These are phyloP conservation scores for Ictalurus punctatus DNA, from an alignment of 2,113 vertebrate species.

Conservation along the genomic window DNA sequence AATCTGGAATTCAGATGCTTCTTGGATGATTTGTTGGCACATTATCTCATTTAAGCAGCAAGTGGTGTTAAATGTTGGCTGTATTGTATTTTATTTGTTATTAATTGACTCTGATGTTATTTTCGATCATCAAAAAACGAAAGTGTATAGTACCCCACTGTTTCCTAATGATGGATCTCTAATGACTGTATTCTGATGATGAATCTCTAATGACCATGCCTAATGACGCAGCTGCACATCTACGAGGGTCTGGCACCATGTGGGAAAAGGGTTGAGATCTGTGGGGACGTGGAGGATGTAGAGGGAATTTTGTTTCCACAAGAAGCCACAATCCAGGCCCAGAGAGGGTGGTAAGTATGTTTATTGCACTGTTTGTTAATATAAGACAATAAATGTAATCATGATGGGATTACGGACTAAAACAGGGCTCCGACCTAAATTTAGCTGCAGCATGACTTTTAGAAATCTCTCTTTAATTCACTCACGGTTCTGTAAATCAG, in stretches of 20 bases:
- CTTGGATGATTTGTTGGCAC: neutral
- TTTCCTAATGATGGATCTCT: constrained; percentile 33
- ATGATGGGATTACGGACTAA: neutral
- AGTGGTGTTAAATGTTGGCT: neutral
- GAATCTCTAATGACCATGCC: constrained; percentile 11
- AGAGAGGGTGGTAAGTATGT: constrained; percentile 58
- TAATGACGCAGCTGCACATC: constrained; percentile 54
- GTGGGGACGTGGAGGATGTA: constrained; percentile 44
- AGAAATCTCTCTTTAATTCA: neutral
- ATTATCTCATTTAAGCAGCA: neutral
- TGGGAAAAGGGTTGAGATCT: constrained; percentile 43
- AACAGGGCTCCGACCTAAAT: neutral
- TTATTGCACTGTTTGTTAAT: constrained; percentile 12
- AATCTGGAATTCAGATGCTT: neutral
- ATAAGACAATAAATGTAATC: constrained; percentile 11
- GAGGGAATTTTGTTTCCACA: constrained; percentile 24
- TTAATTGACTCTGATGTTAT: neutral
- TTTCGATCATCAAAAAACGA: neutral
- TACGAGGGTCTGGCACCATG: constrained; percentile 47
- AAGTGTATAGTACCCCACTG: constrained; percentile 12
- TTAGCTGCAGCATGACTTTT: constrained; percentile 8
- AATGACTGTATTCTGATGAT: constrained; percentile 25
- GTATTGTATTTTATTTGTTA: neutral
- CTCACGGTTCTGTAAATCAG: constrained; percentile 2
- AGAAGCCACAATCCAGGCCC: constrained; percentile 48